These are phyloP conservation scores for Leptarthrus brevirostris DNA, from an alignment of 2,888 invertebrate genomes.

Conservation along the genomic window DNA sequence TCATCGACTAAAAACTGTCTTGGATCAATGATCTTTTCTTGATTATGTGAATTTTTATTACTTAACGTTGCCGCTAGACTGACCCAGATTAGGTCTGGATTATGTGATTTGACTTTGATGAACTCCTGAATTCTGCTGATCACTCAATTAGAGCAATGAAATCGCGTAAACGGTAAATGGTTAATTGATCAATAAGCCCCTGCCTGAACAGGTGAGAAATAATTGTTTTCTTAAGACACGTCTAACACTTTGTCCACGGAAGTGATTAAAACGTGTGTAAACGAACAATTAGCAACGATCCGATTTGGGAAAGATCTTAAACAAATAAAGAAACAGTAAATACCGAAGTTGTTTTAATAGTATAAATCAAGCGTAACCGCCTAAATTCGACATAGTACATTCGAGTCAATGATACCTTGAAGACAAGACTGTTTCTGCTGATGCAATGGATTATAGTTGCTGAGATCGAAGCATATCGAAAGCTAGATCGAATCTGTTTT, in stretches of 20 bases:
- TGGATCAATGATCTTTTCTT: conserved; percentile 6
- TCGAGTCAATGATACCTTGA: conserved; percentile 26
- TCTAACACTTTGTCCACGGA: not conserved
- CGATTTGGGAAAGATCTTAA: not conserved
- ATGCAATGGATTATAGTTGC: not conserved
- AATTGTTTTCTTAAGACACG: not conserved
- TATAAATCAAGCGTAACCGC: not conserved
- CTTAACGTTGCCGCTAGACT: not conserved
- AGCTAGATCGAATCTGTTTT: not conserved
- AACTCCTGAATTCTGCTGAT: conserved; percentile 17
- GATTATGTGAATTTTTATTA: conserved; percentile 26
- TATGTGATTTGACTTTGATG: conserved; percentile 14
- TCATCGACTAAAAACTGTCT: conserved; percentile 11
- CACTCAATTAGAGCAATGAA: conserved; percentile 41
- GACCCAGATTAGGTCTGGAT: conserved; percentile 3
- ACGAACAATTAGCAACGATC: not conserved
- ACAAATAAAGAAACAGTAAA: not conserved
- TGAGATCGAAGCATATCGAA: not conserved
- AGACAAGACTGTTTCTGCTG: not conserved
- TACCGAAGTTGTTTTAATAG: not conserved
- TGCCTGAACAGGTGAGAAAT: not conserved
- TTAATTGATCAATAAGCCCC: conserved; percentile 5
- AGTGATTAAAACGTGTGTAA: not conserved
- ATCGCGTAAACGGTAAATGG: conserved; percentile 1
- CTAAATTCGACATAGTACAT: not conserved